These are phyloP conservation scores for Teinopalpus imperialis DNA, from an alignment of 2,888 invertebrate species.

Conservation along the genomic window DNA sequence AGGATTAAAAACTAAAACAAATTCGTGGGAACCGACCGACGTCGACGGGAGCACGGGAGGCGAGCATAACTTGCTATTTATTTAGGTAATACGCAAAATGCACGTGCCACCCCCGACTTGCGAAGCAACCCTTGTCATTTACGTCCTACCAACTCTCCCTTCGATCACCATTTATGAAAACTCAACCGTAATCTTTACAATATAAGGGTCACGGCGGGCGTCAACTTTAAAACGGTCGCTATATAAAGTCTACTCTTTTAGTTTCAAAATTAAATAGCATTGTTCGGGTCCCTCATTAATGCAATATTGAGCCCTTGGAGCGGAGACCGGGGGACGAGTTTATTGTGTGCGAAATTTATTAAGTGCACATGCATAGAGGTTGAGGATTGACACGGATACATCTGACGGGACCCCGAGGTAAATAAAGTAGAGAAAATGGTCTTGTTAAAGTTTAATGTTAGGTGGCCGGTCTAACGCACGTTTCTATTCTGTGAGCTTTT, in stretches of 20 bases:
- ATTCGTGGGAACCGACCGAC: conserved; percentile 66
- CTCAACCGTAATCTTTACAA: conserved; percentile 36
- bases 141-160: conserved; percentile 29
- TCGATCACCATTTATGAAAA: conserved; percentile 29
- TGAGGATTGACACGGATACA: conserved; percentile 19
- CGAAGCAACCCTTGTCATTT: conserved; percentile 43
- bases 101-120: conserved; percentile 65
- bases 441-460: too few relatives aligned
- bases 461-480: too few relatives aligned
- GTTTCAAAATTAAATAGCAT: conserved; percentile 76
- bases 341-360: conserved; percentile 72
- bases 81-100: conserved; percentile 78
- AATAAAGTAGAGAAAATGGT: background rate
- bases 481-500: too few relatives aligned
- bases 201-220: conserved; percentile 25
- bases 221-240: conserved; percentile 31
- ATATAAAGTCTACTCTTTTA: conserved; percentile 60
- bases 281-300: conserved; percentile 73
- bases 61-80: conserved; percentile 61
- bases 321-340: conserved; percentile 52
- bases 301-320: conserved; percentile 66
- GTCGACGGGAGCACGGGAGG: conserved; percentile 50
- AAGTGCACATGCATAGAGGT: conserved; percentile 37
- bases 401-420: conserved; percentile 1
- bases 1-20: conserved; percentile 35